Percentiles rank a stretch among this genome's conserved stretches.
Conservation (phyloP, 2,888 invertebrate species). For the Lumbricus terrestris region DNA sequence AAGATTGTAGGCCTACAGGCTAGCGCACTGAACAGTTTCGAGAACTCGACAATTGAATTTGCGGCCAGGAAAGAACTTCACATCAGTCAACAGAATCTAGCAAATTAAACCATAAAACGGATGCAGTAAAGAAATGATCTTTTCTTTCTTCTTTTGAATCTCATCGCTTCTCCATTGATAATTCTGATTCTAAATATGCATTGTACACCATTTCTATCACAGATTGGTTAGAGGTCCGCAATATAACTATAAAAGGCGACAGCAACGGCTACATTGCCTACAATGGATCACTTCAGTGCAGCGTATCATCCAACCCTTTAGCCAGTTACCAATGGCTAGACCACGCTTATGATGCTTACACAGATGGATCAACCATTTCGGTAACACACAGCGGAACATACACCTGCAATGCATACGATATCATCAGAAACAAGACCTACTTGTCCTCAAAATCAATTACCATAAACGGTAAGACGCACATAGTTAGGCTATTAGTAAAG, state of each 20-base stretch:
- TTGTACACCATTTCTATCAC: background rate
- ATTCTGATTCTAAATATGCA: no score
- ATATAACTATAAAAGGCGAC: background rate
- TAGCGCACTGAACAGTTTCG: no score
- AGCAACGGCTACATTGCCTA: background rate
- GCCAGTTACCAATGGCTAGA: background rate
- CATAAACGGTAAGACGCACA: background rate
- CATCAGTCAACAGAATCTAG: no score
- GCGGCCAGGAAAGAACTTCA: no score
- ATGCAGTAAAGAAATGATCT: no score
- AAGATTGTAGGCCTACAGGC: no score
- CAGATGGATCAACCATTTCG: background rate
- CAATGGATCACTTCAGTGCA: slow-evolving; percentile 3
- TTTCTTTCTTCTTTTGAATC: no score
- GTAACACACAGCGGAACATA: background rate
- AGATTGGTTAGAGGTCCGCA: background rate
- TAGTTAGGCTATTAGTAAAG: no score
- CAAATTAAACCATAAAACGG: no score
- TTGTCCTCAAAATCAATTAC: background rate
- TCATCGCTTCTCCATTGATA: no score
- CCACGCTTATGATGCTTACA: background rate
- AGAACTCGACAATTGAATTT: no score
- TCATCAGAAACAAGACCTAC: background rate
- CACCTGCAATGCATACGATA: background rate
- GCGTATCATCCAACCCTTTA: background rate